Conservation (phyloP, 1,140 invertebrate genomes). For the Hestina assimilis region DNA sequence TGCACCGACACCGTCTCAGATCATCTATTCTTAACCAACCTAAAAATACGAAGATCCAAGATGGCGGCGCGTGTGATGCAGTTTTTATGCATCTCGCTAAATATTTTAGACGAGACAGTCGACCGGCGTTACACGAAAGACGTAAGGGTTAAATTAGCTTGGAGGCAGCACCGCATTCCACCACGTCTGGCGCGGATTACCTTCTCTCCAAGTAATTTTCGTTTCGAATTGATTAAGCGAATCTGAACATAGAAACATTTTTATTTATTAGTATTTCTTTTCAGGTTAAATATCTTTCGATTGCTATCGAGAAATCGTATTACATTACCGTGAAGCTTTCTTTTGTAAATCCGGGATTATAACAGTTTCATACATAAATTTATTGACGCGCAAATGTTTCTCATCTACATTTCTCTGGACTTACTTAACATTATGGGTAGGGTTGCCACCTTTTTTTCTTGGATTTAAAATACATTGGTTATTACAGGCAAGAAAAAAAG, state of each 20-base stretch:
- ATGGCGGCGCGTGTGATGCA: slow-evolving; percentile 51
- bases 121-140: background rate
- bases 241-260: slow-evolving; percentile 42
- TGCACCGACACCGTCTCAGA: slow-evolving; percentile 44
- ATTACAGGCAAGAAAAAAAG: no score
- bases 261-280: slow-evolving; percentile 30
- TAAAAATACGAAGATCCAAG: slow-evolving; percentile 60
- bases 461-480: no score
- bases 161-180: slow-evolving; percentile 32
- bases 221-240: slow-evolving; percentile 49
- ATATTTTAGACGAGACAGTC: slow-evolving; percentile 35
- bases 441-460: no score
- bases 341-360: slow-evolving; percentile 17
- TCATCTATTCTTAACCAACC: slow-evolving; percentile 56
- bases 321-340: slow-evolving; percentile 13
- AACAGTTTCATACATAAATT: background rate
- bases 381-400: background rate
- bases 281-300: slow-evolving; percentile 31
- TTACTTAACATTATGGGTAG: no score
- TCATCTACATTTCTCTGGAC: background rate
- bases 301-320: slow-evolving; percentile 19
- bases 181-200: slow-evolving; percentile 43
- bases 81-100: slow-evolving; percentile 64
- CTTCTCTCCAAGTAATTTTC: slow-evolving; percentile 39
- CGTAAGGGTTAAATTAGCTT: slow-evolving; percentile 18